Base-by-base conservation (phyloP, 2,113 vertebrate species). In the Nestor notabilis region DNA sequence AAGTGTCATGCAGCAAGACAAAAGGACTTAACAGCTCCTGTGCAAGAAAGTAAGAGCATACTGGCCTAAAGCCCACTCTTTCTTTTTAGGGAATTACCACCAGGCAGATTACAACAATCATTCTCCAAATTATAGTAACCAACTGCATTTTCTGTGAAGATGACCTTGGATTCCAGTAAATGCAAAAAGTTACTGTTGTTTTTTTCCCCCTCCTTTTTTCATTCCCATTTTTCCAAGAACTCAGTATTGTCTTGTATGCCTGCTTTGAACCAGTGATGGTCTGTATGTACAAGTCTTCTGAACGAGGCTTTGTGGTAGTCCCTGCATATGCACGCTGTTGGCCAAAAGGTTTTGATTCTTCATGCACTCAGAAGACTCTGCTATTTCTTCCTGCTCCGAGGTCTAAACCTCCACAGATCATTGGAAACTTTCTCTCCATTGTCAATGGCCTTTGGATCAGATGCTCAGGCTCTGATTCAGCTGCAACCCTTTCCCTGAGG, bases 151-250 rank as follows among this genome's bases (percentile, higher is more conserved):
- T 83, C 80, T 83, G 27, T 71, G 90, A 86, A 83, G 55, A 81
- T 52, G 16, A 75, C 65, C n/a, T 86, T 78, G 31, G 56, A 78
- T 96, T 94, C 89, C 79, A 83, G 75, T 88, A 92, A 96, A 79
- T 83, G 61, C 79, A 69, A 90, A 53, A 68, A 74, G 37, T 47
- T 44, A 14, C 37, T 55, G 18, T 52, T 81, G 44, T 6, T 86
- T 95, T 71, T 49, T 4, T 8, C 27, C 11, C 14, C 24, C 35
- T 27, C 16, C 8, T 41, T 81, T 91, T 81, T 55, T 70, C 37
- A 31, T 84, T 90, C 52, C 69, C 13, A 10, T 82, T 84, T 96
- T 95, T 43, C 90, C 77, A 90, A 66, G 61, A 93, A 89, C 10
- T 90, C 55, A 11, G 19, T 69, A 19, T 75, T 75, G 24, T 71